Base-by-base conservation (phyloP, 2,797 vertebrate genomes). In the Iguana delicatissima region DNA sequence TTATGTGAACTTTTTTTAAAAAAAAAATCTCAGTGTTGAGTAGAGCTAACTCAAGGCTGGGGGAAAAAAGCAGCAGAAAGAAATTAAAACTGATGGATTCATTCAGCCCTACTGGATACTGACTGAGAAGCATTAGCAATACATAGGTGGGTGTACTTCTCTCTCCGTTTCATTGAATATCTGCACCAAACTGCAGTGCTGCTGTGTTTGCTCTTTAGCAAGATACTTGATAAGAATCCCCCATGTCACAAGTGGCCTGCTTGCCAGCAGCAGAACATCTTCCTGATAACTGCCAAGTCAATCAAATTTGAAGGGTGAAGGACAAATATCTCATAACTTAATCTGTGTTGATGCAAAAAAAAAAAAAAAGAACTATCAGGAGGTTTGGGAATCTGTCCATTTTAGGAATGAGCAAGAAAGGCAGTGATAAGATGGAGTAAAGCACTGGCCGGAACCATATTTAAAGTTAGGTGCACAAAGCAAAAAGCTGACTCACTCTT, bases 361-460 rank as follows among this genome's bases (percentile, higher is more conserved):
- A 59, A 38, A 93, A 90, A 69, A 38, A 57, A 90, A 64, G 35
- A 94, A 74, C 69, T 90, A 74, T 32, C 64, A 91, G 81, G 91
- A 87, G 67, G 4, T 1, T 32, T 79, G 42, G 62, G 42, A 93
- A 24, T 9, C 64, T 91, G 22, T 87, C 91, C 72, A 85, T 83
- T 92, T 92, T 57, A 89, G 50, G 86, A 90, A 57, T 46, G 22
- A 35, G 73, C 0, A 87, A 85, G 82, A 0, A 0, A 32, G 76
- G 67, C 52, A 79, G 67, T 67, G 81, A 42, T 92, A 80, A 69
- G 83, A 90, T 84, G 94, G 92, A 76, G 42, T 16, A 76, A 73
- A 95, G 87, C 85, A 38, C 89, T 91, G 81, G 90, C 89, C 92
- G 83, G 89, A 89, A 92, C 86, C 83, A 86, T 69, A 89, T 93